Evolutionary conservation across 2,888 invertebrate genomes (phyloP).

Genomic region (Machimus rusticus): DNA sequence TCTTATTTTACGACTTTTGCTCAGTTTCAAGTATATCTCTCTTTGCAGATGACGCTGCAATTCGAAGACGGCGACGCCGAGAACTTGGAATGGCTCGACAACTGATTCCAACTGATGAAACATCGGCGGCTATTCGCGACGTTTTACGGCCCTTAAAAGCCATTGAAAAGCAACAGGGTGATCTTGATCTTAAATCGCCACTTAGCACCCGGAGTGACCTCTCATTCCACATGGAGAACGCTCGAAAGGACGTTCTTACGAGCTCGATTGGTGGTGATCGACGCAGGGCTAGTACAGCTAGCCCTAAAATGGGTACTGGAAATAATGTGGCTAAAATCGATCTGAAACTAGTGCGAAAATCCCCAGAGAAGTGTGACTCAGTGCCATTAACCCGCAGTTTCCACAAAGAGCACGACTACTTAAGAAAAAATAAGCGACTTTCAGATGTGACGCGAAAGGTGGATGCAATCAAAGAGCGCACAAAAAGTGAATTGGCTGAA

Average conservation of each 20-base stretch:
- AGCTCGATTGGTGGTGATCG: slow-evolving; percentile 48
- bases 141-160: slow-evolving; percentile 55
- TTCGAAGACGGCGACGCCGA: slow-evolving; percentile 59
- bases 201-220: slow-evolving; percentile 52
- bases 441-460: slow-evolving; percentile 56
- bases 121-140: slow-evolving; percentile 54
- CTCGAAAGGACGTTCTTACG: slow-evolving; percentile 50
- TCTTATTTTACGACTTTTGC: not conserved
- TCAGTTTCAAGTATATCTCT: not conserved
- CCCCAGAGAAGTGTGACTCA: slow-evolving; percentile 46
- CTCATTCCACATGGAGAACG: slow-evolving; percentile 55
- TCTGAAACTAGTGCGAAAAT: slow-evolving; percentile 37
- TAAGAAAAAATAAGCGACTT: slow-evolving; percentile 51
- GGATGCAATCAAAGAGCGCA: slow-evolving; percentile 56
- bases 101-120: slow-evolving; percentile 57
- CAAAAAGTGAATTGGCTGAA: slow-evolving; percentile 59
- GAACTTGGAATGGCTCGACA: slow-evolving; percentile 59
- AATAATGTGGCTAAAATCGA: slow-evolving; percentile 36
- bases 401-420: slow-evolving; percentile 50
- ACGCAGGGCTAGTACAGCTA: slow-evolving; percentile 53
- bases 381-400: slow-evolving; percentile 50
- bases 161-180: slow-evolving; percentile 26
- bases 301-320: slow-evolving; percentile 51
- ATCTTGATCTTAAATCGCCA: not conserved
- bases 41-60: slow-evolving; percentile 60